These are phyloP conservation scores for Mus musculus DNA, from an alignment of 2,113 vertebrate genomes.

Conservation along the genomic window DNA sequence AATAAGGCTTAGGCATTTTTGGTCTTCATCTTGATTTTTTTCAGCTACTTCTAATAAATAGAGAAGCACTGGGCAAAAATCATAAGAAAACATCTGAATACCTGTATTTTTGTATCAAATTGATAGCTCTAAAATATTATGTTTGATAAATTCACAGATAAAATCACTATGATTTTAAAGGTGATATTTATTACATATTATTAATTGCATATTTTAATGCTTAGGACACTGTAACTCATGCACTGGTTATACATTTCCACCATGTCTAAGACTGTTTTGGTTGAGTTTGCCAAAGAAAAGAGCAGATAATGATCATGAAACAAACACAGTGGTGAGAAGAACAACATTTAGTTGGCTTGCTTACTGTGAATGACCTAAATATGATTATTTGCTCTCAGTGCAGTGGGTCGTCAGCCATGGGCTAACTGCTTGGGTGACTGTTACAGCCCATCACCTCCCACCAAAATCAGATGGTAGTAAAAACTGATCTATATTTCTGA, in stretches of 20 bases:
- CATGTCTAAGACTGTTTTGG: neutral
- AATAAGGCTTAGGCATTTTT: neutral
- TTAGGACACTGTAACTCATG: neutral
- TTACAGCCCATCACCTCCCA: neutral
- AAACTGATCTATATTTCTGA: constrained; percentile 20
- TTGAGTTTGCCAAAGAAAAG: neutral
- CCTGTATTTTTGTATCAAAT: neutral
- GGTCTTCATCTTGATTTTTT: neutral
- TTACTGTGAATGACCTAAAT: neutral
- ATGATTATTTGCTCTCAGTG: neutral
- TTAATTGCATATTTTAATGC: neutral
- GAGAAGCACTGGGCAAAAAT: neutral
- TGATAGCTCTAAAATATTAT: neutral
- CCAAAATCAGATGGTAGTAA: neutral
- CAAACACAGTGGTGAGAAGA: neutral
- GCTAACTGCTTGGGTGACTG: neutral
- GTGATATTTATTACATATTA: neutral
- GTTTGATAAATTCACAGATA: neutral
- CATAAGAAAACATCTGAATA: neutral
- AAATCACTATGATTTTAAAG: neutral
- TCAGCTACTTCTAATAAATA: neutral
- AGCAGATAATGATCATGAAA: neutral
- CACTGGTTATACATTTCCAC: neutral
- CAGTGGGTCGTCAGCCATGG: neutral
- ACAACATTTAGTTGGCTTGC: constrained; percentile 24